Conservation (phyloP, 2,888 invertebrate species). For the Laothoe populi region DNA sequence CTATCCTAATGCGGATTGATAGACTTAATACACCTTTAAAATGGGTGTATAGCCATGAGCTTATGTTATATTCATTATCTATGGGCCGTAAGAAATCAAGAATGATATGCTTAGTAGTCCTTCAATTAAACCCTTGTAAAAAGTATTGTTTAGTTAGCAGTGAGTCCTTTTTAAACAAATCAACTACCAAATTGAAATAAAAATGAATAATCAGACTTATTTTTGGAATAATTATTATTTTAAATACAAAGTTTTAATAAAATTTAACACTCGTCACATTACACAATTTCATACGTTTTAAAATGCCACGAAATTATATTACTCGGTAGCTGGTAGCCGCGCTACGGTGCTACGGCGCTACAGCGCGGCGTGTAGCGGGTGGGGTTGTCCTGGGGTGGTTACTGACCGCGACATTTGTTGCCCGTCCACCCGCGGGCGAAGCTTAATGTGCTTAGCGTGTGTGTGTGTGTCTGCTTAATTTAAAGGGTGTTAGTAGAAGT, state of each 20-base stretch:
- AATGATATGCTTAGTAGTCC: too few species aligned
- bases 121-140: too few species aligned
- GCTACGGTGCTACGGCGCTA: constrained; percentile 40
- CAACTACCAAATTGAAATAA: too few species aligned
- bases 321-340: constrained; percentile 45
- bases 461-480: constrained; percentile 39
- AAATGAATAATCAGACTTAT: too few species aligned
- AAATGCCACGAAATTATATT: constrained; percentile 21
- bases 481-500: constrained; percentile 24
- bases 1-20: too few species aligned
- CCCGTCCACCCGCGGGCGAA: constrained; percentile 58
- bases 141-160: too few species aligned
- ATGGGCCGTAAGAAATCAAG: too few species aligned
- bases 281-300: constrained; percentile 6
- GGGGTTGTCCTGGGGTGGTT: constrained; percentile 44
- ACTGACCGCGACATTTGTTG: constrained; percentile 83
- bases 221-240: too few species aligned
- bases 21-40: too few species aligned
- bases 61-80: too few species aligned
- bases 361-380: constrained; percentile 42
- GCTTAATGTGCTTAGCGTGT: constrained; percentile 52
- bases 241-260: background rate
- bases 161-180: too few species aligned
- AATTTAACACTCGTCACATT: background rate
- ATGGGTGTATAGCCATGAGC: too few species aligned